Percentiles rank a stretch among this genome's conserved stretches.
Conservation (phyloP, 2,888 invertebrate species). For the Thelaira solivaga region DNA sequence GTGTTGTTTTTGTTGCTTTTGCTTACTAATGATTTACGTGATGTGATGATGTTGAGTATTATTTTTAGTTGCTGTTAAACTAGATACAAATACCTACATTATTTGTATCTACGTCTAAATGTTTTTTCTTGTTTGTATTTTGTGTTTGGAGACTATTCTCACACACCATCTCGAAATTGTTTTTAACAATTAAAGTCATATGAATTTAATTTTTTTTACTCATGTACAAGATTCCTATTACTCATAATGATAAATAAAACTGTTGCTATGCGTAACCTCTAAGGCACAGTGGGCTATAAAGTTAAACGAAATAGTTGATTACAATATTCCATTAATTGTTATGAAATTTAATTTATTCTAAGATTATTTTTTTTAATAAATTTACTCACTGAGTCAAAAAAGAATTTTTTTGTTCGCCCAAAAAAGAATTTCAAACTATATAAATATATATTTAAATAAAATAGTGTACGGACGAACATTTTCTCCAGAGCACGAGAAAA, state of each 20-base stretch:
- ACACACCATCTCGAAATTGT: not conserved
- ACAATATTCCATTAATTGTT: constrained; percentile 4
- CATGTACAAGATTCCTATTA: constrained; percentile 3
- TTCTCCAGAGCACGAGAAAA: too few relatives aligned
- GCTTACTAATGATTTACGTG: too few relatives aligned
- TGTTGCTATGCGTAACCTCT: constrained; percentile 48
- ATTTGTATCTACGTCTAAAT: too few relatives aligned
- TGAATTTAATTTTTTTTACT: constrained; percentile 9
- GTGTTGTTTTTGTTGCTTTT: not conserved
- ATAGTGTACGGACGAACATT: too few relatives aligned
- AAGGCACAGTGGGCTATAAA: constrained; percentile 39
- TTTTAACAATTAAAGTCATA: constrained; percentile 36
- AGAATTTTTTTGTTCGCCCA: too few relatives aligned
- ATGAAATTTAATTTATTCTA: not conserved
- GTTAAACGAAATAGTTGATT: not conserved
- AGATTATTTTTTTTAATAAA: not conserved
- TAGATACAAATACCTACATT: not conserved
- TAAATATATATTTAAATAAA: too few relatives aligned
- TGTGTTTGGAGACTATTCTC: not conserved
- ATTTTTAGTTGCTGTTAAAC: constrained; percentile 7
- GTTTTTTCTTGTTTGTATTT: not conserved
- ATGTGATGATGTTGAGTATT: constrained; percentile 6
- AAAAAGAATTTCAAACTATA: too few relatives aligned
- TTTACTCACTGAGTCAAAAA: too few relatives aligned
- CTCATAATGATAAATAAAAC: constrained; percentile 21